Base-by-base conservation (phyloP, 2,888 invertebrate genomes). In the Petrolisthes cinctipes region DNA sequence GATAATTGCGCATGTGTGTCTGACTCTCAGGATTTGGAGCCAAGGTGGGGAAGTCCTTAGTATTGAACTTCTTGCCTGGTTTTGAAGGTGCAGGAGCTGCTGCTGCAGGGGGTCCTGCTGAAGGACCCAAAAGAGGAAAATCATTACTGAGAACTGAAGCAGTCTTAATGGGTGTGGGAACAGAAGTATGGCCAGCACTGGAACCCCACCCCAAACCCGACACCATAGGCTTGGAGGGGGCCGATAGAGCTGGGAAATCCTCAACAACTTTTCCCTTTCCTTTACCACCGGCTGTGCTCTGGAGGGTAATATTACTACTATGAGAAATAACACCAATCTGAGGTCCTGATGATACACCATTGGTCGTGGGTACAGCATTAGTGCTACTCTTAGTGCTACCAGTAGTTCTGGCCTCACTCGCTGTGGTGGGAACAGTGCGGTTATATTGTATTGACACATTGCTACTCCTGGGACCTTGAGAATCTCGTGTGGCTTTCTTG, bases 21-120 rank as follows among this genome's bases (percentile, higher is more conserved):
- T 85, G 82, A 83, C 79, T 85, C 14, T 84, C 85, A 37, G 84
- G 7, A 80, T 83, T 84, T 20, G 86, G 66, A 11, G 86, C 80
- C 53, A 91, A 85, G 5, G 91, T 87, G 20, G 91, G 91, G 71
- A 91, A 91, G 83, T 91, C 91, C 17, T 80, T 78, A 37, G 82
- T 81, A 66, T 81, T 82, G 37, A 87, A 87, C 75, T 83, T 89
- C 68, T 88, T 88, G 6, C 89, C 87, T 20, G 87, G 81, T 79
- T 88, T 88, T 20, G 85, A 78, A 51, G 85, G 56, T 20, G 82
- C 56, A 23, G 81, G 53, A 11, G 84, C 81, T 20, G 85, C 56
- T 54, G 81, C 61, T 5, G 81, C 81, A 17, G 87, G 87, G 20
- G 88, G 78, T 66, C 88, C 85, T 23, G 57, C 23, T 4, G 85